These are phyloP conservation scores for Mionectes macconnelli DNA, from an alignment of 2,113 vertebrate species.

Conservation along the genomic window DNA sequence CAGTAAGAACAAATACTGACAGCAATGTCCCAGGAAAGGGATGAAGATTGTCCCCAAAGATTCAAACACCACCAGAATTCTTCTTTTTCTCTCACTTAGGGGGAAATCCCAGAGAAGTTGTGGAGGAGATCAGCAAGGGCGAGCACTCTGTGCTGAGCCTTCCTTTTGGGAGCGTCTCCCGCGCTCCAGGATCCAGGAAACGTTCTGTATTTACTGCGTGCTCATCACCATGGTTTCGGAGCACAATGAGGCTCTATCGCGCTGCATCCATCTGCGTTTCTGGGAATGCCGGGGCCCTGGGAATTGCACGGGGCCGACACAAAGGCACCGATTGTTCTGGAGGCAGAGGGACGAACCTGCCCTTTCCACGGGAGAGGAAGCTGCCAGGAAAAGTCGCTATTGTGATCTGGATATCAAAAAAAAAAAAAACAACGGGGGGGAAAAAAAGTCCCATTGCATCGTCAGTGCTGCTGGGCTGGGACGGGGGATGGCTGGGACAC, in stretches of 20 bases:
- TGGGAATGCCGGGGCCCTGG: constrained; percentile 33
- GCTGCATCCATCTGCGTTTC: constrained; percentile 39
- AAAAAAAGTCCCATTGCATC: background rate
- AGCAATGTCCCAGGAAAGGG: background rate
- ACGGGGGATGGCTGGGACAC: rapidly evolving
- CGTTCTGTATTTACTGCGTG: constrained; percentile 6
- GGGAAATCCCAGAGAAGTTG: background rate
- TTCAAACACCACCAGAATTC: background rate
- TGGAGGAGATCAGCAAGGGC: background rate
- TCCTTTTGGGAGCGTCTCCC: background rate
- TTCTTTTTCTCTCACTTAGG: rapidly evolving
- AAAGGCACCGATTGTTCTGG: constrained; percentile 59
- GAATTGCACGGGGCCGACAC: constrained; percentile 1
- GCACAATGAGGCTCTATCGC: constrained; percentile 55
- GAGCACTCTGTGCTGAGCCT: background rate
- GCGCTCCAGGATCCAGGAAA: constrained; percentile 18
- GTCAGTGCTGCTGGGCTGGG: rapidly evolving
- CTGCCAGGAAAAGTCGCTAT: constrained; percentile 7
- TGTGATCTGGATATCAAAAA: background rate
- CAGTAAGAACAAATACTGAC: background rate
- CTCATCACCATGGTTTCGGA: constrained; percentile 54
- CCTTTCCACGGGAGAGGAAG: constrained; percentile 37
- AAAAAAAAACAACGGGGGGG: no score
- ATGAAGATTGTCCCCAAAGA: background rate
- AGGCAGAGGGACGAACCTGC: constrained; percentile 39